phyloP scores from a whole-genome alignment of 1,140 invertebrate genomes.

The Aphaenogaster ashmeadi region DNA sequence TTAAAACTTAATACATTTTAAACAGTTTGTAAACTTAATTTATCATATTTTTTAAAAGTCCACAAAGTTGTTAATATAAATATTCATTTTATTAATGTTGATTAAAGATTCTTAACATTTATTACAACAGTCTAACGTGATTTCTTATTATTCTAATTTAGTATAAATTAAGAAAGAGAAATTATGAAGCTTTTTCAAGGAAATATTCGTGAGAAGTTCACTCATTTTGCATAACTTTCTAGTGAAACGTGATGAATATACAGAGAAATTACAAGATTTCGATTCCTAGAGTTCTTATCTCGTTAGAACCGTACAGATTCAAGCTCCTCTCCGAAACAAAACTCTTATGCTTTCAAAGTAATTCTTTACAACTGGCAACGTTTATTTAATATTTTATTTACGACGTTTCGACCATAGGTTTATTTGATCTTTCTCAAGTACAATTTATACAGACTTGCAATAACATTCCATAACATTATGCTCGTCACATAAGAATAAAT shows the following conservation, averaged over 20 bases:
- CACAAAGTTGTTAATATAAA: not conserved
- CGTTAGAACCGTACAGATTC: not conserved
- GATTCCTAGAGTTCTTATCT: not conserved
- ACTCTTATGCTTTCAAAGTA: not conserved
- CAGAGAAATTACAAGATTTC: not conserved
- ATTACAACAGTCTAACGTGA: not conserved
- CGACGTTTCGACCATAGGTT: too few species aligned
- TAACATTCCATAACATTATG: too few species aligned
- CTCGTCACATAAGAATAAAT: too few species aligned
- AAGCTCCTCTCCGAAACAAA: not conserved
- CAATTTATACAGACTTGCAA: too few species aligned
- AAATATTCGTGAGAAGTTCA: not conserved
- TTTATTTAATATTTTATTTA: too few species aligned
- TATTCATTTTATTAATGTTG: not conserved
- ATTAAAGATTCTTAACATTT: not conserved
- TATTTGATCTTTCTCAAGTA: too few species aligned
- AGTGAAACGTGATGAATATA: conserved; percentile 6
- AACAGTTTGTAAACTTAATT: not conserved
- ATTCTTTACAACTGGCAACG: too few species aligned
- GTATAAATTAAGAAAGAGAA: not conserved
- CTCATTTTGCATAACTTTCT: conserved; percentile 20
- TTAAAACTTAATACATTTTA: not conserved
- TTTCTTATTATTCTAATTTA: not conserved
- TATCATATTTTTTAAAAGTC: not conserved
- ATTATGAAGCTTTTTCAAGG: not conserved